Base-by-base conservation (phyloP, 2,888 invertebrate species). In the Meliscaeva auricollis region DNA sequence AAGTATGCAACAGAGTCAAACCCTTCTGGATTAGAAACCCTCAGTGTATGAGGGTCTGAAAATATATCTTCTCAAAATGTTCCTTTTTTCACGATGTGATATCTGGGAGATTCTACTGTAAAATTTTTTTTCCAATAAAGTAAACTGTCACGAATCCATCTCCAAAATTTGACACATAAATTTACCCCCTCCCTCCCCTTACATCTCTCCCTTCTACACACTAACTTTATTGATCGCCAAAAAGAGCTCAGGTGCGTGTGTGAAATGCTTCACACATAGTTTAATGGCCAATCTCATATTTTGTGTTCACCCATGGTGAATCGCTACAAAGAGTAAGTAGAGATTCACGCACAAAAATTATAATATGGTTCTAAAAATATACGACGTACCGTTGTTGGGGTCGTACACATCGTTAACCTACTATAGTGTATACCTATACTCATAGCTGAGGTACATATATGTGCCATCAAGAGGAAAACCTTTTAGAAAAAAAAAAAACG, bases 201-300 rank as follows among this genome's bases (percentile, higher is more conserved):
- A 4, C 35, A 38, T 4, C 38, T 13, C 2, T 26, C 17, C 9
- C 46, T 17, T 50, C 13, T 0, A n/a, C 13, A 8, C 5, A 11
- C 7, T 2, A 20, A 17, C 1, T 48, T 64, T 64, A 64, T 64
- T 48, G 64, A 64, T 64, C 64, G 64, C 32, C 3, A 8, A 9
- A 9, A 3, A 30, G 7, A 17, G 35, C 32, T 26, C 56, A 60
- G 58, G 50, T 60, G 60, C 38, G 66, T 66, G 66, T 60, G 35
- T 46, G 26, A 60, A 48, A 20, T 54, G 11, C 15, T 52, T 82
- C 77, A 52, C 72, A 82, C 77, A 77, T 77, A 82, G 72, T 82
- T 81, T 44, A 52, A 41, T 66, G 9, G 11, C 13, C 17, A 66
- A 73, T 66, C 68, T 58, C 58, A 58, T 38, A 8, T 32, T 32